A percentile compares a stretch with the other conserved stretches of the same genome.
Evolutionary conservation across 2,113 vertebrate species (phyloP).

Genomic region (Setophaga coronata): DNA sequence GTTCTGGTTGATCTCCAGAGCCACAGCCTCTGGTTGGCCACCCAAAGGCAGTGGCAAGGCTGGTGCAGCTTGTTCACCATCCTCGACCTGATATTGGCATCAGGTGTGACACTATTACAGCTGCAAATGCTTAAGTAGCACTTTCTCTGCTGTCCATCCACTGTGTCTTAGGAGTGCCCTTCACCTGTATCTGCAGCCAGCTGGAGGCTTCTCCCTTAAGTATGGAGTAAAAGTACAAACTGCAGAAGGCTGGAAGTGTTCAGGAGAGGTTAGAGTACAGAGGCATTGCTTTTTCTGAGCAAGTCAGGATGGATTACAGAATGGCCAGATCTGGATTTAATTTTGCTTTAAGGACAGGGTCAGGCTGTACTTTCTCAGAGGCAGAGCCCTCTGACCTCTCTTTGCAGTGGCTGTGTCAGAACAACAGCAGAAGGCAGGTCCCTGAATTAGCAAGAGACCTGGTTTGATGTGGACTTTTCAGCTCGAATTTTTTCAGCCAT

Average conservation of each 20-base stretch:
- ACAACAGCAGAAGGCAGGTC: background rate
- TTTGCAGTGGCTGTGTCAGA: background rate
- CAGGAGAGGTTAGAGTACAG: background rate
- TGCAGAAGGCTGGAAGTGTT: background rate
- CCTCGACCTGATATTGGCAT: background rate
- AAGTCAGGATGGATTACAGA: background rate
- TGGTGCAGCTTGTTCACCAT: background rate
- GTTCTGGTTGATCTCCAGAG: background rate
- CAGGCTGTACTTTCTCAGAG: background rate
- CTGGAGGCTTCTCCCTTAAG: background rate
- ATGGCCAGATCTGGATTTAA: background rate
- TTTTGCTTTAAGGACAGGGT: background rate
- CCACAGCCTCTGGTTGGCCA: background rate
- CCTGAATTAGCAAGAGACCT: background rate
- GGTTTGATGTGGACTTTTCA: background rate
- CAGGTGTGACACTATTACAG: background rate
- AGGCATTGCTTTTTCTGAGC: background rate
- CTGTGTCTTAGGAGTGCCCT: background rate
- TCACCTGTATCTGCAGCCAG: background rate
- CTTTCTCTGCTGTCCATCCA: background rate
- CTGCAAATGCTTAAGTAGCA: background rate
- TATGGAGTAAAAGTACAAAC: background rate
- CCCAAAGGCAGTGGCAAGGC: background rate
- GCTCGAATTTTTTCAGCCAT: background rate
- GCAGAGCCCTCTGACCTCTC: background rate